A percentile compares a stretch with the other conserved stretches of the same genome.
Conservation (phyloP, 2,888 invertebrate genomes). For the Candidula unifasciata region DNA sequence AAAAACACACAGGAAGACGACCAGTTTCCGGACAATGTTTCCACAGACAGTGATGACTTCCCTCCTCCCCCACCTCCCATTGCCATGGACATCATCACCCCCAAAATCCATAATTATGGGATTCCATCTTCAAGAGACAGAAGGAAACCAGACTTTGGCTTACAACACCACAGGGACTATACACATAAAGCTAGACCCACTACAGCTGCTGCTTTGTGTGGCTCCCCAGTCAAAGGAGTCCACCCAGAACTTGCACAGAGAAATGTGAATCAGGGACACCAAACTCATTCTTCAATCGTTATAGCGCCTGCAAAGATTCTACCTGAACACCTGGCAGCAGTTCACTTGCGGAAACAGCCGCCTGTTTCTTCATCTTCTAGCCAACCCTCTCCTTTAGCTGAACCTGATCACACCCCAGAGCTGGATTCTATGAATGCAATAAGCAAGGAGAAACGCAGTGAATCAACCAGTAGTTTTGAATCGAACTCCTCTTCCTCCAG, state of each 20-base stretch:
- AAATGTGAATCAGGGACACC: slow-evolving; percentile 10
- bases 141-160: slow-evolving; percentile 30
- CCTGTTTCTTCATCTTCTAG: neutral
- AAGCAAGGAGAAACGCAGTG: slow-evolving; percentile 41
- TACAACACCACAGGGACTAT: slow-evolving; percentile 27
- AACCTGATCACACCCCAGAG: slow-evolving; percentile 12
- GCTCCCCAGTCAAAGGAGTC: neutral
- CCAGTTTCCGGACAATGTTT: slow-evolving; percentile 66
- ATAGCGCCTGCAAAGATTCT: neutral
- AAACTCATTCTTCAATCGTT: neutral
- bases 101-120: slow-evolving; percentile 73
- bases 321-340: neutral
- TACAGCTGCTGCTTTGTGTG: neutral
- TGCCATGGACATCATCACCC: slow-evolving; percentile 74
- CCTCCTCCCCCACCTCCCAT: slow-evolving; percentile 74
- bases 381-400: neutral
- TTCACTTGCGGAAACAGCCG: slow-evolving; percentile 13
- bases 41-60: slow-evolving; percentile 73
- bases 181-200: slow-evolving; percentile 3
- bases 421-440: slow-evolving; percentile 20
- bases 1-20: slow-evolving; percentile 65
- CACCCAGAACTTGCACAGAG: neutral
- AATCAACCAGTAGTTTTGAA: slow-evolving; percentile 61
- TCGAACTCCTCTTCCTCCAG: slow-evolving; percentile 82
- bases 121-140: slow-evolving; percentile 58